Evolutionary conservation across 1,140 invertebrate genomes (phyloP), one percentile per base, ranked within the genome.

Genomic region (Lethrus apterus): DNA sequence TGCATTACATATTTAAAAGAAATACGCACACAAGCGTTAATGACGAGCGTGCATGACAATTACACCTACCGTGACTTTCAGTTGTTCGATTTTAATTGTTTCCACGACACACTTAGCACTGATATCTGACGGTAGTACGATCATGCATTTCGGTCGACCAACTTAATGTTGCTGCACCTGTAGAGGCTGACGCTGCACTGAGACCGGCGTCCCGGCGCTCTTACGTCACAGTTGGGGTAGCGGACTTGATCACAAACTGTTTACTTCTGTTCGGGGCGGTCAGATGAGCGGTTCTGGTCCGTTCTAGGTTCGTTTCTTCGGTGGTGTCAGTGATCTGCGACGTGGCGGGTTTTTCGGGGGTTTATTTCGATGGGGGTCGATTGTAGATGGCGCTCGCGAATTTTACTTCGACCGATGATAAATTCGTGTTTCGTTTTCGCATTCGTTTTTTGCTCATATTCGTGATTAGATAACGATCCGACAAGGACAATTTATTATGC

Each of bases 141-240:
- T 26, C 42, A 50, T 50, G 33, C 42, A 50, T 50, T 33, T 38
- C 36, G 40, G 48, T 38, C 48, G 19, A 44, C 21, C 19, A 36
- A 38, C 36, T 31, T 41, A 32, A 31, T 24, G 44, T 43, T 42
- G 50, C 44, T 51, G 50, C 44, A 51, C 50, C 41, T 44, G 36
- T 35, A 51, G 45, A 51, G 46, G 35, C 50, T 51, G 44, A 30
- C 44, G 44, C 44, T 51, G 50, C 50, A 51, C 50, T 38, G 35
- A 38, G 18, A 38, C 35, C 44, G 49, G 44, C 50, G 50, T 51
- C 50, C 50, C 50, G 50, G 50, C 45, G 45, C 50, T 51, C 44
- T 51, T 51, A 51, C 50, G 50, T 51, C 50, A 51, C 50, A 38
- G n/a, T n/a, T n/a, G n/a, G n/a, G n/a, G n/a, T n/a, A n/a, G n/a